A percentile compares a stretch with the other conserved stretches of the same genome.
These are phyloP conservation scores for Synergus itoensis DNA, from an alignment of 2,888 invertebrate species.

Conservation along the genomic window DNA sequence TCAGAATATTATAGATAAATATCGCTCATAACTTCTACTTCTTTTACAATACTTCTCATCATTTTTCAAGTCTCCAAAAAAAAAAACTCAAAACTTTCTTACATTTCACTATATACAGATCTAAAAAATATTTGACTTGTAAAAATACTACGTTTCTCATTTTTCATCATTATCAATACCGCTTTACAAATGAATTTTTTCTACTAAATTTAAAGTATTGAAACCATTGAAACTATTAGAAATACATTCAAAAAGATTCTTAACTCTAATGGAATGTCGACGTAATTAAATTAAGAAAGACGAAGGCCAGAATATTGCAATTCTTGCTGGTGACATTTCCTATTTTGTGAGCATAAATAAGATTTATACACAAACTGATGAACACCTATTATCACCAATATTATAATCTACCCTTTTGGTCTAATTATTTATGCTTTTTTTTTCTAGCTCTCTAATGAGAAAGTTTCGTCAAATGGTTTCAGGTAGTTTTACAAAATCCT, in stretches of 20 bases:
- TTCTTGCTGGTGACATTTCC: background rate
- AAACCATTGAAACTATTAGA: background rate
- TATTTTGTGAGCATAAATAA: slow-evolving; percentile 50
- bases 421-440: slow-evolving; percentile 54
- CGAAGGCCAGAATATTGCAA: background rate
- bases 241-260: background rate
- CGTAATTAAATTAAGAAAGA: slow-evolving; percentile 5
- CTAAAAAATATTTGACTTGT: slow-evolving; percentile 32
- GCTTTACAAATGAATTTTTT: slow-evolving; percentile 18
- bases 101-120: slow-evolving; percentile 18
- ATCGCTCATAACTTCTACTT: slow-evolving; percentile 10
- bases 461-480: background rate
- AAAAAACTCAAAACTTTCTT: background rate
- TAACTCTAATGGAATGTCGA: slow-evolving; percentile 27
- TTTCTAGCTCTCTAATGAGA: background rate
- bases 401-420: slow-evolving; percentile 58
- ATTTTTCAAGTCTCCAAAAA: background rate
- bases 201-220: slow-evolving; percentile 6
- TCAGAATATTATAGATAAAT: slow-evolving; percentile 11
- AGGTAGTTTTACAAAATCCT: background rate
- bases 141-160: slow-evolving; percentile 37
- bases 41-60: background rate
- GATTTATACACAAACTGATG: slow-evolving; percentile 47
- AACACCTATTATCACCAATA: slow-evolving; percentile 58
- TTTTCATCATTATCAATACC: slow-evolving; percentile 5